Evolutionary conservation across 1,140 invertebrate genomes (phyloP).

Genomic region (Pristionchus pacificus): DNA sequence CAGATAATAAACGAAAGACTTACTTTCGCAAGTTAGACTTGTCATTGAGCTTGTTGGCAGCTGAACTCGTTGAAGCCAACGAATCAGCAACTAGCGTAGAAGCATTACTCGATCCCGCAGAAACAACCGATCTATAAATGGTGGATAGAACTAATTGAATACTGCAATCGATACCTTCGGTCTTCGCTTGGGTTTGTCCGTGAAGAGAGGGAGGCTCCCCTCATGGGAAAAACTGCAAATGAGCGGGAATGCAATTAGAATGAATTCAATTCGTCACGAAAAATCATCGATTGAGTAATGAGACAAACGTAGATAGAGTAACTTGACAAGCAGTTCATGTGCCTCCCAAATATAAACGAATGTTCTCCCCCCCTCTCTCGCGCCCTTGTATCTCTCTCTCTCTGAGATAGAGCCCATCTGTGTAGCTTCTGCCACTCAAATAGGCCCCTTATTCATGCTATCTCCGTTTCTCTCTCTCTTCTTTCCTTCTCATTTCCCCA

Average conservation of each 20-base stretch:
- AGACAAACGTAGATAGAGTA: too few species aligned
- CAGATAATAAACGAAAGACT: background rate
- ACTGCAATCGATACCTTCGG: background rate
- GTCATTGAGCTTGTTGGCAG: constrained; percentile 5
- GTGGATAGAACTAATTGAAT: background rate
- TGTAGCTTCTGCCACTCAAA: background rate
- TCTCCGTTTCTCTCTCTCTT: too few species aligned
- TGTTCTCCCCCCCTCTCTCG: background rate
- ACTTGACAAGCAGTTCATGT: background rate
- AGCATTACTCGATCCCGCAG: constrained; percentile 18
- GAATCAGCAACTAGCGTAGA: constrained; percentile 12
- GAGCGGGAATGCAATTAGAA: too few species aligned
- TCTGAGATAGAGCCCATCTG: background rate
- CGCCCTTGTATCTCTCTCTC: background rate
- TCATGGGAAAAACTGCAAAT: too few species aligned
- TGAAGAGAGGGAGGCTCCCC: too few species aligned
- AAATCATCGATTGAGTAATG: too few species aligned
- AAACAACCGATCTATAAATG: constrained; percentile 12
- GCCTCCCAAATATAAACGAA: too few species aligned
- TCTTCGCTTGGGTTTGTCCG: too few species aligned
- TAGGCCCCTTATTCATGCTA: background rate
- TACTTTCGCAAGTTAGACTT: background rate
- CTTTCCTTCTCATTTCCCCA: too few species aligned
- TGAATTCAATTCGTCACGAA: too few species aligned
- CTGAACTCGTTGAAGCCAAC: constrained; percentile 6